These are phyloP conservation scores for Chelon labrosus DNA, from an alignment of 2,797 vertebrate genomes.

Conservation along the genomic window DNA sequence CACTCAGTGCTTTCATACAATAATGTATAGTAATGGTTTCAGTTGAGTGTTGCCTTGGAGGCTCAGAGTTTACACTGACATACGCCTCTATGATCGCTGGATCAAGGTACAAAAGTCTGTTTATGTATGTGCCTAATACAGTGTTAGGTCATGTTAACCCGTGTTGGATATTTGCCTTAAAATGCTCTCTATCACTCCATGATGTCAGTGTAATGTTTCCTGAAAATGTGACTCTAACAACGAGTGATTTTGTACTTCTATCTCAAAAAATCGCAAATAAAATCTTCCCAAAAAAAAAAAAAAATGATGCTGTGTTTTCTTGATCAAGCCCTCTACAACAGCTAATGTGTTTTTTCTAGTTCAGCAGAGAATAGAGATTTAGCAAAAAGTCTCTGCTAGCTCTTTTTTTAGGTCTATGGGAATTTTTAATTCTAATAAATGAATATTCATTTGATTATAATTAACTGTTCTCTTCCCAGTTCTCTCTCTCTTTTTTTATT, in stretches of 20 bases:
- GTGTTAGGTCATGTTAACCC: background rate
- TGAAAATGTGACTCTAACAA: background rate
- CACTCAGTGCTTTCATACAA: background rate
- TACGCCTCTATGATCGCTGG: background rate
- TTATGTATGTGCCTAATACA: constrained; percentile 33
- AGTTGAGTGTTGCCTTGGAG: constrained; percentile 14
- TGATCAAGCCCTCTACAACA: background rate
- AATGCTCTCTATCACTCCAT: constrained; percentile 1
- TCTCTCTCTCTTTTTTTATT: background rate
- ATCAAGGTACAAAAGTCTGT: background rate
- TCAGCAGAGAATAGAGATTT: background rate
- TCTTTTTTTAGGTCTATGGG: background rate
- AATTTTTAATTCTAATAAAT: background rate
- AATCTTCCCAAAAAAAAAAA: constrained; percentile 19
- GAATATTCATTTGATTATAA: background rate
- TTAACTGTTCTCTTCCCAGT: too few species aligned
- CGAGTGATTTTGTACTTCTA: constrained; percentile 46
- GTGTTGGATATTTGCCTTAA: constrained; percentile 17
- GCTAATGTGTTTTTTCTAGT: background rate
- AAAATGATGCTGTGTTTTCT: background rate
- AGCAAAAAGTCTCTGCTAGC: background rate
- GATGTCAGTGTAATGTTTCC: too few species aligned
- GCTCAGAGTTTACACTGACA: background rate
- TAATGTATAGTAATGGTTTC: background rate
- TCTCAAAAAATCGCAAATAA: constrained; percentile 33